Evolutionary conservation across 2,888 invertebrate genomes (phyloP).

Genomic region (Agrotis puta): DNA sequence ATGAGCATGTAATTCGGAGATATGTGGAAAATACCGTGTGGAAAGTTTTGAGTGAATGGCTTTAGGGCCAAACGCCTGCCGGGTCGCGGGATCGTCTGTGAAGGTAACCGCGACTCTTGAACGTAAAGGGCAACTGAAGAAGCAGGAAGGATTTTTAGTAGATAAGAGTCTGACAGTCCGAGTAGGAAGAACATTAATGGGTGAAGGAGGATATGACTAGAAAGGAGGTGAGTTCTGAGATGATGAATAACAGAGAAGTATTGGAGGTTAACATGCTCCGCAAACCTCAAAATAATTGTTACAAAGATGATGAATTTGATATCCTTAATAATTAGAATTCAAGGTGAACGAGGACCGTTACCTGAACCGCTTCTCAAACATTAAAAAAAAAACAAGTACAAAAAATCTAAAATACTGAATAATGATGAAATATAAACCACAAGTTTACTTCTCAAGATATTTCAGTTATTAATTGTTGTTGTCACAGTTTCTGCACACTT

Average conservation of each 20-base stretch:
- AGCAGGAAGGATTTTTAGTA: too few species aligned
- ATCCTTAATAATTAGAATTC: neutral
- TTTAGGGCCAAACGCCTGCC: neutral
- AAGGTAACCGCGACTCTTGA: too few species aligned
- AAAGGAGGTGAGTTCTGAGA: neutral
- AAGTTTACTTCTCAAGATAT: constrained; percentile 65
- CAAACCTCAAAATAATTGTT: neutral
- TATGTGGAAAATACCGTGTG: neutral
- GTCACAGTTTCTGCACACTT: constrained; percentile 60
- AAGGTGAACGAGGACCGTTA: constrained; percentile 3
- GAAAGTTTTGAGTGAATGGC: neutral
- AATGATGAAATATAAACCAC: constrained; percentile 32
- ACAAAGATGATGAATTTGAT: neutral
- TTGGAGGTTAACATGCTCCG: neutral
- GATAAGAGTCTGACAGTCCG: too few species aligned
- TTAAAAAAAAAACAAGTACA: constrained; percentile 10
- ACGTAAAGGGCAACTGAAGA: too few species aligned
- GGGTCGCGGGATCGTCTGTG: too few species aligned
- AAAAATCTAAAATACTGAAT: constrained; percentile 9
- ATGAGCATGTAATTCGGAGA: neutral
- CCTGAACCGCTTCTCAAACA: constrained; percentile 20
- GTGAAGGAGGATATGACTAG: neutral
- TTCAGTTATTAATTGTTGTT: constrained; percentile 65
- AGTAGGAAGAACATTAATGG: neutral
- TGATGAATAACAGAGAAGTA: neutral